Conservation (phyloP, 1,140 invertebrate species). For the Caenorhabditis latens region DNA sequence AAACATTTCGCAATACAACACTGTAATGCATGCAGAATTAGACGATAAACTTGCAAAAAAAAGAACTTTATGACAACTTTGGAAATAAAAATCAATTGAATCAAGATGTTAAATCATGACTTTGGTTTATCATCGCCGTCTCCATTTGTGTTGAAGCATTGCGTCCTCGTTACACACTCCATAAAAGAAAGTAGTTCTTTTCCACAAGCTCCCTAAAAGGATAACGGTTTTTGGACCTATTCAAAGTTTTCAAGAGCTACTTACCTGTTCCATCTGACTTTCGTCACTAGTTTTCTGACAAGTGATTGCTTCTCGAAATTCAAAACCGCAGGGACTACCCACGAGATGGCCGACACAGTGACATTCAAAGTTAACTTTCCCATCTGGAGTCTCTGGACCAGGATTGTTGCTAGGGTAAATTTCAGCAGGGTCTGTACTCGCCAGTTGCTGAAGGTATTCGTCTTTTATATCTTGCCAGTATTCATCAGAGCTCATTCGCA, state of each 20-base stretch:
- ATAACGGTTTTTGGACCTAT: background rate
- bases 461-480: conserved; percentile 70
- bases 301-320: conserved; percentile 74
- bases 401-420: conserved; percentile 72
- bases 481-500: conserved; percentile 68
- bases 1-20: conserved; percentile 43
- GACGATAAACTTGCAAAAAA: background rate
- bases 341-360: conserved; percentile 76
- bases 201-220: conserved; percentile 62
- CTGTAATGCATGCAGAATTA: background rate
- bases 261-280: conserved; percentile 71
- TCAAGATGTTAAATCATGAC: background rate
- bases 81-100: background rate
- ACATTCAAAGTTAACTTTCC: conserved; percentile 75
- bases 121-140: background rate
- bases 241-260: background rate
- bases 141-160: conserved; percentile 69
- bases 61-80: background rate
- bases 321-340: conserved; percentile 72
- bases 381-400: conserved; percentile 74
- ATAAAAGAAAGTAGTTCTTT: conserved; percentile 75
- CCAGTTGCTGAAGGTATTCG: conserved; percentile 67
- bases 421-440: conserved; percentile 64
- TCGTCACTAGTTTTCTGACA: conserved; percentile 70
- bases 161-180: conserved; percentile 72